Evolutionary conservation across 2,797 vertebrate genomes (phyloP), one percentile per base, ranked within the genome.

Genomic region (Intellagama lesueurii): DNA sequence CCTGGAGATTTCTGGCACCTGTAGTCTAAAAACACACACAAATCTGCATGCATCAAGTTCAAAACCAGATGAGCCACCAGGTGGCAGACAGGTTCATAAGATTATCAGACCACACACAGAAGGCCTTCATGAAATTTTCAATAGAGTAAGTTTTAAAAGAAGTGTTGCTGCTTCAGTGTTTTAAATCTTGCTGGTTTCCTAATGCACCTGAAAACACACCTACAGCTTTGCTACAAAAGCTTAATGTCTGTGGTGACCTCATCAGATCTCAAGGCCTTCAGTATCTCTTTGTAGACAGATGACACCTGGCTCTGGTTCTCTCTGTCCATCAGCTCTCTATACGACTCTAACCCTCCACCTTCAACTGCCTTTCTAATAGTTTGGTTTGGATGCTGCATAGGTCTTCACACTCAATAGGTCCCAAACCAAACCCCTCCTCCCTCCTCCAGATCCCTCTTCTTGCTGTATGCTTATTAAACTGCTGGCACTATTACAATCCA

Each of bases 31-130:
- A 9, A 56, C 9, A 56, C 52, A 56, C 9, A 56, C 52, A 56
- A 16, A 56, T 16, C 14, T 11, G 52, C 52, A 56, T 56, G 9
- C 9, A 56, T 9, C 14, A 14, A 56, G 52, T 30, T 22, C 64
- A 85, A 30, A 40, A 66, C 28, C 68, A 7, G 28, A 64, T 76
- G 40, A 52, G 89, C 95, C 95, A 95, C 92, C 81, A 95, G 94
- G 87, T 93, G 92, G 95, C 93, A 87, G 79, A 30, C 75, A 81
- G 90, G 92, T 82, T 89, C 93, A 79, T 85, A 72, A 85, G 30
- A 12, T 66, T 66, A 89, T n/a, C 40, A 26, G 30, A 83, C 32
- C 76, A 30, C 12, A 22, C 3, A 52, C 35, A 80, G 40, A 64
- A 28, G 16, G 28, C 24, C 24, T 22, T 32, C 7, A 2, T 69